Evolutionary conservation across 1,140 invertebrate species (phyloP), one percentile per base, ranked within the genome.

Genomic region (Laupala kohalensis): DNA sequence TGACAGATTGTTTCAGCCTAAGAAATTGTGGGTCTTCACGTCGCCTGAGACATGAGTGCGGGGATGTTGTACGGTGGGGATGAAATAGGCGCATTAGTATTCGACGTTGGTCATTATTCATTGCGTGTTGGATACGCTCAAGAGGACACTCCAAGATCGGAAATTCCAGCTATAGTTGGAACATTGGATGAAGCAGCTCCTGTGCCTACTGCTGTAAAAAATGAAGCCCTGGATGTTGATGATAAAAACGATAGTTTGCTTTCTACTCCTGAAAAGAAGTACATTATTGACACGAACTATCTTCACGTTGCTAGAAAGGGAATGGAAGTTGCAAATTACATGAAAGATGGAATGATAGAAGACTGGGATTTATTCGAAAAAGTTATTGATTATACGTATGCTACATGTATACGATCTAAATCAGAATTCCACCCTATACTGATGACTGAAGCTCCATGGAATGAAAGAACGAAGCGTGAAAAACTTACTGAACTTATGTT

Each of bases 71-170:
- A 93, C 76, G 92, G 92, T 26, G 92, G 92, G 26, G 97, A 99
- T 85, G 97, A 99, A 81, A 98, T 99, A 75, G 96, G 96, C 19
- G 97, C 97, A 0, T 80, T 99, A 71, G 97, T 99, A 13, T 97
- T 99, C 80, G 97, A 99, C 82, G 88, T 96, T 65, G 97, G 95
- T 0, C 93, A 95, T 77, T 92, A 94, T 81, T 94, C 94, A 1
- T 80, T 95, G 30, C 82, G 92, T 73, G 91, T 91, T 25, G 93
- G 93, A 26, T 95, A 92, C 86, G 92, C 92, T 25, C 92, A 93
- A 71, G 93, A 95, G 82, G 93, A 95, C 78, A 88, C 88, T 12
- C 92, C 93, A n/a, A 91, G 90, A 84, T 89, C 90, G 72, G 92
- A 94, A 79, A 91, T 94, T 72, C 91, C 92, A 6, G 87, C 90